Evolutionary conservation across 2,113 vertebrate genomes (phyloP).

Genomic region (Catagonus wagneri): DNA sequence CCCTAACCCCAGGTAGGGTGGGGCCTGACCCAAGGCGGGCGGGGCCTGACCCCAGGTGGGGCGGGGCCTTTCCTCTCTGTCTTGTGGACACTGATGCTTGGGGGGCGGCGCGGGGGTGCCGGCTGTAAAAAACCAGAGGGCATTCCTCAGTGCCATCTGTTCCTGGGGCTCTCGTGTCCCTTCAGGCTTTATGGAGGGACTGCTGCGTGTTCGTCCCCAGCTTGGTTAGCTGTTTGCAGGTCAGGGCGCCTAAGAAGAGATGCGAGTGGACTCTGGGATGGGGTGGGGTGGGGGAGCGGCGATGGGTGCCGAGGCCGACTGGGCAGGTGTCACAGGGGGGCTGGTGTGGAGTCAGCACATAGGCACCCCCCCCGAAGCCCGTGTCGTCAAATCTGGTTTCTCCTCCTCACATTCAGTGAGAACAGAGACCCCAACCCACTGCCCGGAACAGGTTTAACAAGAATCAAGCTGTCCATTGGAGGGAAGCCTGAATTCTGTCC

Average conservation of each 20-base stretch:
- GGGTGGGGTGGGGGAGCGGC: accelerated
- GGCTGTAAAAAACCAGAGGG: not conserved
- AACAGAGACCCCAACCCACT: accelerated
- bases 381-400: not conserved
- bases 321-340: not conserved
- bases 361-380: not conserved
- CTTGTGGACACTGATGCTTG: too few relatives aligned
- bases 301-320: not conserved
- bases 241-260: not conserved
- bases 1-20: accelerated
- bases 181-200: not conserved
- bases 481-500: not conserved
- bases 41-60: too few relatives aligned
- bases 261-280: accelerated
- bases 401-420: not conserved
- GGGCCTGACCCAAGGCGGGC: not conserved
- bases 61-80: too few relatives aligned
- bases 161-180: accelerated
- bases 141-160: accelerated
- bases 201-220: accelerated
- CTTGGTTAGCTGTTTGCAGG: accelerated
- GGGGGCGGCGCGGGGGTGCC: not conserved
- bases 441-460: accelerated
- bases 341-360: accelerated
- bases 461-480: not conserved